Base-by-base conservation (phyloP, 2,797 vertebrate genomes). In the Pseudomugil gertrudae region DNA sequence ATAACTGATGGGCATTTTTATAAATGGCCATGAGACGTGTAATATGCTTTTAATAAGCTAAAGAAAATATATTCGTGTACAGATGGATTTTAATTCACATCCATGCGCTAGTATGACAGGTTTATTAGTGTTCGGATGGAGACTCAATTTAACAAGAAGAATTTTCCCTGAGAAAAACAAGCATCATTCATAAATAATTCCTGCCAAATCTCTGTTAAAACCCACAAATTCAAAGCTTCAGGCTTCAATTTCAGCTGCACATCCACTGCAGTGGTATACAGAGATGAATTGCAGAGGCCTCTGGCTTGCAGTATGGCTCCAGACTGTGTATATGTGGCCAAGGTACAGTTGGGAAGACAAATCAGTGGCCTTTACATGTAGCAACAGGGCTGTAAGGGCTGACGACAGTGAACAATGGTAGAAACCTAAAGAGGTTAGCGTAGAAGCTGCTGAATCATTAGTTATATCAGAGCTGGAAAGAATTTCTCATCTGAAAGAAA, bases 1-100 rank as follows among this genome's bases (percentile, higher is more conserved):
- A 56, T 23, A 36, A 13, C 19, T 45, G 35, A 24, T 47, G n/a
- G n/a, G 2, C 43, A 21, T 21, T 47, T 9, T 58, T 40, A 66
- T 7, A 66, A 50, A 60, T 32, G 40, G 50, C 35, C 15, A 15
- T 23, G 11, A 47, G n/a, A 24, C 15, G 26, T 21, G 19, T 57
- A 23, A 51, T 9, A 56, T 69, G 35, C 53, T 56, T 65, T 21
- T 36, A 43, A 52, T 19, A 55, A 21, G 13, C 21, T 66, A 63
- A 63, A 27, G 9, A 1, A 8, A 17, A 0, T 19, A 5, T 38
- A 38, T 35, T 65, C 45, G 17, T 24, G 6, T 29, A 33, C 33
- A n/a, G 21, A n/a, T 59, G 26, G 43, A 43, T 51, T 43, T 14
- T 14, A 33, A 19, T 24, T 53, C 23, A 27, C 26, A 7, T 17